Conservation (phyloP, 1,140 invertebrate species). For the Branchinecta lindahli region DNA sequence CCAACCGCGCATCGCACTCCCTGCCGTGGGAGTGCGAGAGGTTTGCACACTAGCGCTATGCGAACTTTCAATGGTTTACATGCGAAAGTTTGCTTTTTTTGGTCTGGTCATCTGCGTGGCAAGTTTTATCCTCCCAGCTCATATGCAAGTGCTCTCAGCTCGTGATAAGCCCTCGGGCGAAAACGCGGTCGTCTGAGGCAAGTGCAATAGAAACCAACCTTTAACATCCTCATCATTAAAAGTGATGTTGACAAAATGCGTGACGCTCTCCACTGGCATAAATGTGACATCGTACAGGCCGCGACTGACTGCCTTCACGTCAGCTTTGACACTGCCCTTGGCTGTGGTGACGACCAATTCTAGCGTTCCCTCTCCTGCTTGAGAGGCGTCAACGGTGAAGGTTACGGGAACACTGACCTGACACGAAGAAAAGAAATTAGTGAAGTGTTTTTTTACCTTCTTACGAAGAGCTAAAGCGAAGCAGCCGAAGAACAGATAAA, state of each 20-base stretch:
- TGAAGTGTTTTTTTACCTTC: neutral
- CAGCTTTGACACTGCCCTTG: conserved; percentile 43
- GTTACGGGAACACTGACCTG: conserved; percentile 63
- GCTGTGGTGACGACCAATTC: conserved; percentile 85
- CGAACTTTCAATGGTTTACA: too few species aligned
- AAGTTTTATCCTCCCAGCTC: too few species aligned
- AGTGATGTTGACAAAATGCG: conserved; percentile 87
- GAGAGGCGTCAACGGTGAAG: conserved; percentile 84
- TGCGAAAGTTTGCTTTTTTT: too few species aligned
- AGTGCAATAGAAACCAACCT: conserved; percentile 31
- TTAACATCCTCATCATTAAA: conserved; percentile 90
- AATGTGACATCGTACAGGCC: conserved; percentile 94
- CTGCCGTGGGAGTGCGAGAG: too few species aligned
- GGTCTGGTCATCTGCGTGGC: too few species aligned
- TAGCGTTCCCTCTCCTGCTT: conserved; percentile 86
- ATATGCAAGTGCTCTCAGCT: neutral
- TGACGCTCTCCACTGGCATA: conserved; percentile 68
- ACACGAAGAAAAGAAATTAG: conserved; percentile 12
- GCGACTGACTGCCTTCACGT: conserved; percentile 68
- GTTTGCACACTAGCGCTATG: too few species aligned
- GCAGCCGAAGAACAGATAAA: too few species aligned
- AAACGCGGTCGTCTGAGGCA: neutral
- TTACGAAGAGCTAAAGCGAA: too few species aligned
- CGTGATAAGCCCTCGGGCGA: neutral
- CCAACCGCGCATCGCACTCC: too few species aligned